Percentiles rank a stretch among this genome's conserved stretches.
phyloP scores from a whole-genome alignment of 2,113 vertebrate species.

The Corydoras sp. region DNA sequence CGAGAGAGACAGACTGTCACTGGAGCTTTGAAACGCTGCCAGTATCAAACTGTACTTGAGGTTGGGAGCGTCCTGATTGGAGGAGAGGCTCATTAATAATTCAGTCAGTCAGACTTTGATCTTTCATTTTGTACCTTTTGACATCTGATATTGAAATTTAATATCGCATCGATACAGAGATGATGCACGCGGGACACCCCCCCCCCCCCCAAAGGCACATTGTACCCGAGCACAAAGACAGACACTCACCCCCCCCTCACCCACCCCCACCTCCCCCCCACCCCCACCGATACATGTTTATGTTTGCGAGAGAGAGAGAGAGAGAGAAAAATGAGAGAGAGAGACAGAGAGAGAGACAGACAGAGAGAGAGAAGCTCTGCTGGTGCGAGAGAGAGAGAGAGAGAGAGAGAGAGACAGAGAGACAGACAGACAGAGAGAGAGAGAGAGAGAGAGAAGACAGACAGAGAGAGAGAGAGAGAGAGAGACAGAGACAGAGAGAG shows the following conservation, averaged over 20 bases:
- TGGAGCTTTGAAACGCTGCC: slow-evolving; percentile 67
- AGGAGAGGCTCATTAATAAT: slow-evolving; percentile 73
- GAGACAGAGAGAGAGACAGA: no score
- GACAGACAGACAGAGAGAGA: no score
- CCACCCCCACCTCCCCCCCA: slow-evolving; percentile 26
- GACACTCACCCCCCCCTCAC: slow-evolving; percentile 37
- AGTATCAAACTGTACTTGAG: slow-evolving; percentile 62
- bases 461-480: no score
- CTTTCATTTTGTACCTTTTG: slow-evolving; percentile 80
- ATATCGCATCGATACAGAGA: slow-evolving; percentile 77
- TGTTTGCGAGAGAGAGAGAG: slow-evolving; percentile 1
- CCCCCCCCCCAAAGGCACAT: slow-evolving; percentile 49
- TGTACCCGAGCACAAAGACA: slow-evolving; percentile 59
- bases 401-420: no score
- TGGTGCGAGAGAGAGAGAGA: background rate
- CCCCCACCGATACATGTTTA: slow-evolving; percentile 44
- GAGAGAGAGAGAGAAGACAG: no score
- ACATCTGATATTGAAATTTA: slow-evolving; percentile 78
- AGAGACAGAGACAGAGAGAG: no score
- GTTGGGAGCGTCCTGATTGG: slow-evolving; percentile 51
- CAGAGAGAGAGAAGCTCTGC: slow-evolving; percentile 35
- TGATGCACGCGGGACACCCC: slow-evolving; percentile 49
- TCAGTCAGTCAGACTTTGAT: slow-evolving; percentile 75
- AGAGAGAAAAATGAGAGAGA: slow-evolving; percentile 13
- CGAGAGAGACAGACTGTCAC: slow-evolving; percentile 49